Conservation (phyloP, 2,888 invertebrate genomes). For the Melieria omissa region DNA sequence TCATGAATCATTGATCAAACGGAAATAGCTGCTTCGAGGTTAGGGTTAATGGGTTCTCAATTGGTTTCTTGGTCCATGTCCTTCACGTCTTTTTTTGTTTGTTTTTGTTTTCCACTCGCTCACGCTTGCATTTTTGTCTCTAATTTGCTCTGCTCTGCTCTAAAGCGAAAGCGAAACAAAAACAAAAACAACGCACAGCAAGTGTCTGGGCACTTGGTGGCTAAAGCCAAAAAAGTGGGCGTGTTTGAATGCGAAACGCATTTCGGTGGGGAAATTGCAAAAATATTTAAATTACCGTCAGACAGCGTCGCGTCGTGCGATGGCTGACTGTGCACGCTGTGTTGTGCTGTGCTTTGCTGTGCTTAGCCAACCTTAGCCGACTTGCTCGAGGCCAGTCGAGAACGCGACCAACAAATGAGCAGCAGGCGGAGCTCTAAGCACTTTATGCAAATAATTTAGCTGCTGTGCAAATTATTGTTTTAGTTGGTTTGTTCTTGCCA, state of each 20-base stretch:
- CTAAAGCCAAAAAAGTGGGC: background rate
- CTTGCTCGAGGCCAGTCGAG: background rate
- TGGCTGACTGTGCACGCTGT: too few relatives aligned
- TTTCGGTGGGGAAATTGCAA: too few relatives aligned
- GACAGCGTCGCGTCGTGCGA: background rate
- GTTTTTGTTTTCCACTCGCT: background rate
- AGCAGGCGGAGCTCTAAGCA: background rate
- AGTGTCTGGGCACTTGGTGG: background rate
- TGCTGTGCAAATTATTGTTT: conserved; percentile 24
- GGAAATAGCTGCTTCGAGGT: conserved; percentile 21
- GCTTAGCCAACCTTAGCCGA: background rate
- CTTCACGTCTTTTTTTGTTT: conserved; percentile 1
- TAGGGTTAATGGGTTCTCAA: conserved; percentile 33
- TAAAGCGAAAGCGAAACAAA: background rate
- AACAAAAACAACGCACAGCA: background rate
- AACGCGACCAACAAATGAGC: background rate
- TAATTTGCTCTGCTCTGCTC: background rate
- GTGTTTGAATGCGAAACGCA: background rate
- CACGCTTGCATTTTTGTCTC: background rate
- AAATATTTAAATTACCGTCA: conserved; percentile 29
- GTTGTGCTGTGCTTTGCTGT: too few relatives aligned
- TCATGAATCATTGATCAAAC: conserved; percentile 38
- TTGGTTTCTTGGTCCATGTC: background rate
- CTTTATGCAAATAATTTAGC: conserved; percentile 40
- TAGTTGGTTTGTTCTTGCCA: background rate